Base-by-base conservation (phyloP, 2,888 invertebrate genomes). In the Lumbricus terrestris region DNA sequence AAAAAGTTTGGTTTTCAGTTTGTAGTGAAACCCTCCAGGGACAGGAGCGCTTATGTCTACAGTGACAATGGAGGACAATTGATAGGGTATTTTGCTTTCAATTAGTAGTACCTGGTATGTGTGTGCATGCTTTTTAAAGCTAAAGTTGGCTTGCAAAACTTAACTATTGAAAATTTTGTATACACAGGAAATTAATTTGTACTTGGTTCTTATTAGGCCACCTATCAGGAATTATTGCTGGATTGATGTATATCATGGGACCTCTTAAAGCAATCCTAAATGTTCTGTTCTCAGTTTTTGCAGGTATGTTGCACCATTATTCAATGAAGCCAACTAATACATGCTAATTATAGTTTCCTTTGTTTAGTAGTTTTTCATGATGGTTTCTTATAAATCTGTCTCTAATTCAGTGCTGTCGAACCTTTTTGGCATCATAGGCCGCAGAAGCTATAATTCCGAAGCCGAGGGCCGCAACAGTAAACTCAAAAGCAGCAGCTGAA, bases 161-260 rank as follows among this genome's bases (percentile, higher is more conserved):
- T 47, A 47, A 1, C 47, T 47, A 47, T 47, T 47, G 3, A 47
- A 47, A 47, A 47, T 47, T 47, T 47, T 47, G 18, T 47, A 47
- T 0, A 47, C 47, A 47, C 20, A 47, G 23, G 3, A 47, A 47
- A 47, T 47, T 47, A 47, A 47, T 47, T 37, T 35, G 34, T 90
- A 8, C 16, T 47, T 34, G n/a, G 15, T 34, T 89, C 11, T 69
- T 82, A 42, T 92, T 96, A 92, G 96, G 96, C 42, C 96, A 96
- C 93, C 94, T 96, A 38, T 96, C 96, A 38, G 96, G 96, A 18
- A 96, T 96, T 92, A 92, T 96, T 18, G 96, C 96, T 42, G 96
- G 96, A 23, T 94, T 96, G 83, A 92, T 96, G 37, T 96, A 96
- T 92, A 95, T 95, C 88, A 95, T 96, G 90, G 95, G 95, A n/a